Percentiles rank a stretch among this genome's conserved stretches.
Evolutionary conservation across 2,797 vertebrate species (phyloP).

Genomic region (Gambusia yucatana): DNA sequence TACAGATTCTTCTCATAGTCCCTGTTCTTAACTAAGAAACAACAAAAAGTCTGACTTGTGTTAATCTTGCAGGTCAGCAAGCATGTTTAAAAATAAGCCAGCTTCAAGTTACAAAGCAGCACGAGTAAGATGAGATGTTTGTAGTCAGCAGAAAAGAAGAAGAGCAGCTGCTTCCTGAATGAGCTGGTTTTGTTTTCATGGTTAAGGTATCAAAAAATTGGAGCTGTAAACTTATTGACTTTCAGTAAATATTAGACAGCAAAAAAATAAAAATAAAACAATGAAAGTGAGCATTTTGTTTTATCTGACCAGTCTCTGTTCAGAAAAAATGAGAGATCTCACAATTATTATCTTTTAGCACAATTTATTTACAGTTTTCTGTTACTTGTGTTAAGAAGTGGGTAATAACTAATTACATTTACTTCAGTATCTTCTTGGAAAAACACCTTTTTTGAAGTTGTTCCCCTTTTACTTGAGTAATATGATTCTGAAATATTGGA

Average conservation of each 20-base stretch:
- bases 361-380: background rate
- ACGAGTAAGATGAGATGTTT: constrained; percentile 27
- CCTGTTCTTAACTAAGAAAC: constrained; percentile 36
- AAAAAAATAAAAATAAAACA: background rate
- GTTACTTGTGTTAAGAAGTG: background rate
- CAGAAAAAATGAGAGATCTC: background rate
- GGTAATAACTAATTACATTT: background rate
- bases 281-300: constrained; percentile 15
- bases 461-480: background rate
- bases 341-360: background rate
- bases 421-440: background rate
- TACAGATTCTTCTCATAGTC: background rate
- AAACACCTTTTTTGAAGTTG: background rate
- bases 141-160: constrained; percentile 39
- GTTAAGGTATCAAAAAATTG: constrained; percentile 47
- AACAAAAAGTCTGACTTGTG: constrained; percentile 24
- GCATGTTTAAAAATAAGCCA: constrained; percentile 45
- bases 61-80: constrained; percentile 33
- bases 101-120: constrained; percentile 29
- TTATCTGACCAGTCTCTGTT: background rate
- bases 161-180: constrained; percentile 16
- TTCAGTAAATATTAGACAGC: constrained; percentile 36
- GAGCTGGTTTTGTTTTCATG: constrained; percentile 25
- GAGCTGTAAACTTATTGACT: constrained; percentile 44
- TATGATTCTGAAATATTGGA: background rate